Conservation (phyloP, 2,888 invertebrate species). For the Coenonympha arcania region DNA sequence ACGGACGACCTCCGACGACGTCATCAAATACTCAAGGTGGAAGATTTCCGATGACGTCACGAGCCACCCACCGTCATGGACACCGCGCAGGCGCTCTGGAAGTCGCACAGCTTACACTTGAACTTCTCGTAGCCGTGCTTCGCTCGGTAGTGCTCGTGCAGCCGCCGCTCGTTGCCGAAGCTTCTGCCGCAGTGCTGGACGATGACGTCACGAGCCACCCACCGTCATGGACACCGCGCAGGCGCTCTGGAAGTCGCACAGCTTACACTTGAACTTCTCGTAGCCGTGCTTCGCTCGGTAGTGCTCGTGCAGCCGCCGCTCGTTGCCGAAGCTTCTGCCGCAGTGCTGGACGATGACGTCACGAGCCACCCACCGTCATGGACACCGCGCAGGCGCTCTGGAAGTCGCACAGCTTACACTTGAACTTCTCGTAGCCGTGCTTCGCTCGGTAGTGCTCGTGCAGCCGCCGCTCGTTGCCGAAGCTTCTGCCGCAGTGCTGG, state of each 20-base stretch:
- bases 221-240: constrained; percentile 40
- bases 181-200: no score
- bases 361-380: constrained; percentile 37
- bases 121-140: constrained; percentile 55
- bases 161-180: no score
- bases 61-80: constrained; percentile 39
- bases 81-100: constrained; percentile 38
- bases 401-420: constrained; percentile 42
- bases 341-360: no score
- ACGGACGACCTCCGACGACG: no score
- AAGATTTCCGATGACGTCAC: no score
- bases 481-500: no score
- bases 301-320: constrained; percentile 39
- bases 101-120: constrained; percentile 40
- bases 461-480: no score
- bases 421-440: constrained; percentile 52
- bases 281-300: constrained; percentile 51
- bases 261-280: constrained; percentile 45
- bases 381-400: constrained; percentile 39
- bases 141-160: constrained; percentile 45
- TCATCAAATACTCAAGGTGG: no score
- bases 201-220: no score
- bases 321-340: no score
- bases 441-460: constrained; percentile 49
- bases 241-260: constrained; percentile 45